These are phyloP conservation scores for Eupithecia vulgata DNA, from an alignment of 2,888 invertebrate species.

Conservation along the genomic window DNA sequence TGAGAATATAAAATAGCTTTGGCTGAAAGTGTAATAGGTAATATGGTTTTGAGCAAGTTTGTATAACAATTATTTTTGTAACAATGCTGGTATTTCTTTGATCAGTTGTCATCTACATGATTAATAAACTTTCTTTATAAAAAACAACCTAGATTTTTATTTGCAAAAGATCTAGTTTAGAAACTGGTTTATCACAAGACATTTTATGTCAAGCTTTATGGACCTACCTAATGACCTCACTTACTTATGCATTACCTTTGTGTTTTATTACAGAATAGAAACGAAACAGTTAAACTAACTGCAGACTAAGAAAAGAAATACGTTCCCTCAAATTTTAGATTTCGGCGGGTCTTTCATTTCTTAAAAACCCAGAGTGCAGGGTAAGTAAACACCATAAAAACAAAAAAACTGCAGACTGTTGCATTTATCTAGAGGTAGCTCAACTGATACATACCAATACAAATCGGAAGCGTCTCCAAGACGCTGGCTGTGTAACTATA, in stretches of 20 bases:
- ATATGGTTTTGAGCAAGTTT: not conserved
- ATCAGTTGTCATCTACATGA: no score
- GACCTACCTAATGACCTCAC: no score
- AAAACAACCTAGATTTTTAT: not conserved
- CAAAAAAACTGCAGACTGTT: no score
- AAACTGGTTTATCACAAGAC: not conserved
- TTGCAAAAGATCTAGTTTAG: not conserved
- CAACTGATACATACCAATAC: not conserved
- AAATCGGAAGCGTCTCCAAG: not conserved
- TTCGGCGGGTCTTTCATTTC: no score
- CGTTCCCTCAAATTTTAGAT: no score
- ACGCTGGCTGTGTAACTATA: not conserved
- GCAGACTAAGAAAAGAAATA: no score
- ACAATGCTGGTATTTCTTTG: no score
- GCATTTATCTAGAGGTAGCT: not conserved
- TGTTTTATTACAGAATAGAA: no score
- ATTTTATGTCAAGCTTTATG: not conserved
- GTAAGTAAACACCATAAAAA: no score
- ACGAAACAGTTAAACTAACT: not conserved
- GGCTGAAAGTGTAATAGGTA: constrained; percentile 10
- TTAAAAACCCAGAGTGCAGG: no score
- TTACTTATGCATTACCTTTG: not conserved
- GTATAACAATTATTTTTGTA: no score
- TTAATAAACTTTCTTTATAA: no score
- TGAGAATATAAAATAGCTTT: constrained; percentile 21